Conservation (phyloP, 2,888 invertebrate genomes). For the Sipunculus nudus region DNA sequence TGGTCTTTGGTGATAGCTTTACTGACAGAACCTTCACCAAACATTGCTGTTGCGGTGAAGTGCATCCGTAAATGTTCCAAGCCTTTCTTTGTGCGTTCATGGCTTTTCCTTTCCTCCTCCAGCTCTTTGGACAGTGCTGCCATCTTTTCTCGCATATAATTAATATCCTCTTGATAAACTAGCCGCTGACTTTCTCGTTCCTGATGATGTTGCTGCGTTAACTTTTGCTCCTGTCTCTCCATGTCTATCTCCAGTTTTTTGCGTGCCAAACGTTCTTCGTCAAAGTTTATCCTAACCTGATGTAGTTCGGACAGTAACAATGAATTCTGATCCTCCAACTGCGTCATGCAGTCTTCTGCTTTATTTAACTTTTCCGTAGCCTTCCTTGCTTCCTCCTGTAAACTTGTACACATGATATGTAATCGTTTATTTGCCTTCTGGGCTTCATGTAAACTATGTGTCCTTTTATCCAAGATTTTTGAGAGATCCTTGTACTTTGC, state of each 20-base stretch:
- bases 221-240: conserved; percentile 43
- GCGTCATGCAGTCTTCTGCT: conserved; percentile 51
- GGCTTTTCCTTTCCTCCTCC: conserved; percentile 44
- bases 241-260: conserved; percentile 47
- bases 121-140: conserved; percentile 44
- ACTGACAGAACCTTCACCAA: too few species aligned
- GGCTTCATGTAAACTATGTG: conserved; percentile 42
- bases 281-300: conserved; percentile 42
- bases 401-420: conserved; percentile 50
- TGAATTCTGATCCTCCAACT: conserved; percentile 47
- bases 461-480: conserved; percentile 37
- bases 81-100: conserved; percentile 49
- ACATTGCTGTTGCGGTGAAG: too few species aligned
- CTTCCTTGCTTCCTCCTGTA: conserved; percentile 47
- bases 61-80: conserved; percentile 54
- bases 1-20: too few species aligned
- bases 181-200: conserved; percentile 47
- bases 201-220: conserved; percentile 42
- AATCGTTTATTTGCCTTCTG: conserved; percentile 51
- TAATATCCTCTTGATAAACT: conserved; percentile 47
- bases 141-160: conserved; percentile 47
- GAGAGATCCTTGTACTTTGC: conserved; percentile 34
- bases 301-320: conserved; percentile 49
- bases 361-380: conserved; percentile 47
- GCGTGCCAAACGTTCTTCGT: conserved; percentile 47